A percentile compares a stretch with the other conserved stretches of the same genome.
phyloP scores from a whole-genome alignment of 2,797 vertebrate species.

The Pachyuromys duprasi region DNA sequence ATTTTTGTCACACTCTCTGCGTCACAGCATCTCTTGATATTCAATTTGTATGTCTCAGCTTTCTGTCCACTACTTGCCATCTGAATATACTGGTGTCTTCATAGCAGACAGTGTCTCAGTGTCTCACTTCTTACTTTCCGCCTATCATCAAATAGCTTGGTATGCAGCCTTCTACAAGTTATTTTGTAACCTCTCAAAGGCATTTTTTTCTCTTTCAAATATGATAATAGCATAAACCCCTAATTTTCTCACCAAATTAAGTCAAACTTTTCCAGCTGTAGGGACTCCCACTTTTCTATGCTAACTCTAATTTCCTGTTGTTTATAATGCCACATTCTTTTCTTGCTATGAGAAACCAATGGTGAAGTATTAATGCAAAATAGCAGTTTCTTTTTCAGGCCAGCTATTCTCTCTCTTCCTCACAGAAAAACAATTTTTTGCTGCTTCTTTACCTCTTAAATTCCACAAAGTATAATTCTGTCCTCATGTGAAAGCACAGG shows the following conservation, averaged over 20 bases:
- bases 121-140: constrained; percentile 18
- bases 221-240: neutral
- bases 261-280: neutral
- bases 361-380: neutral
- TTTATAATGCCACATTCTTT: neutral
- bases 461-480: constrained; percentile 12
- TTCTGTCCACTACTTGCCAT: neutral
- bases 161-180: neutral
- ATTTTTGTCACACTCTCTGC: neutral
- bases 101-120: neutral
- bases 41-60: neutral
- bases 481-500: neutral
- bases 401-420: neutral
- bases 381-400: neutral
- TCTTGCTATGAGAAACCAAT: neutral
- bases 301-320: neutral
- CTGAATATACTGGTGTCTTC: constrained; percentile 5
- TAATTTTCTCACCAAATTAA: constrained; percentile 29
- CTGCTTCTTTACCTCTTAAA: neutral
- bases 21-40: neutral
- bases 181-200: neutral
- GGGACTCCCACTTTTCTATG: neutral
- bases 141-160: constrained; percentile 25
- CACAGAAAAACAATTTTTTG: neutral
- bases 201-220: constrained; percentile 3